Evolutionary conservation across 1,140 invertebrate genomes (phyloP), one percentile per base, ranked within the genome.

Genomic region (Dysdera silvatica): DNA sequence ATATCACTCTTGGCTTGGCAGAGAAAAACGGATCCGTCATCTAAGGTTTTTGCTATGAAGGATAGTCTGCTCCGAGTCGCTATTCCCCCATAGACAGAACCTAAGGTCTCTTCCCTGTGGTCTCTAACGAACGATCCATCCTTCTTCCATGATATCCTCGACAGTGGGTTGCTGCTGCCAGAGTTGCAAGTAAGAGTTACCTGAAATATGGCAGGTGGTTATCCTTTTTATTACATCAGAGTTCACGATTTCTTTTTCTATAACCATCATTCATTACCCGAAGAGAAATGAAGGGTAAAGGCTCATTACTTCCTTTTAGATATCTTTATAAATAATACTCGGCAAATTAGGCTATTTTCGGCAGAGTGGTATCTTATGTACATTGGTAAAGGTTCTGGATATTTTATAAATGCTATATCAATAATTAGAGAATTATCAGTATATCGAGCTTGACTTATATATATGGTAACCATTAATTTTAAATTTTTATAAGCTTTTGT

Each of bases 161-260:
- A 89, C 2, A 89, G 84, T 16, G 95, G 95, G 79, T 97, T 96
- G 74, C 91, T 94, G 41, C 89, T 90, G 40, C 87, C 87, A 1
- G 91, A 89, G 71, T 91, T 87, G 72, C 95, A 98, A 55, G 84
- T 87, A 47, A 98, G 76, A 31, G 84, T 71, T 28, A 75, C 72
- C 66, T 68, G 32, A 43, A 29, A 48, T 40, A 18, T 37, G 4
- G 7, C 20, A 37, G 28, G 10, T 29, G 48, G 26, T n/a, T 26
- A n/a, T n/a, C n/a, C n/a, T n/a, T n/a, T n/a, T n/a, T n/a, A 49
- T n/a, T 18, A 49, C 26, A 49, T 49, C 29, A 49, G 48, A 49
- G 48, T n/a, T 28, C 4, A n/a, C 48, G 29, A 31, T 49, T 29
- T n/a, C 16, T 49, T n/a, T 49, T 49, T 49, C 23, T 31, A 49